A percentile compares a stretch with the other conserved stretches of the same genome.
phyloP scores from a whole-genome alignment of 2,888 invertebrate species.

The Harpalus rufipes region DNA sequence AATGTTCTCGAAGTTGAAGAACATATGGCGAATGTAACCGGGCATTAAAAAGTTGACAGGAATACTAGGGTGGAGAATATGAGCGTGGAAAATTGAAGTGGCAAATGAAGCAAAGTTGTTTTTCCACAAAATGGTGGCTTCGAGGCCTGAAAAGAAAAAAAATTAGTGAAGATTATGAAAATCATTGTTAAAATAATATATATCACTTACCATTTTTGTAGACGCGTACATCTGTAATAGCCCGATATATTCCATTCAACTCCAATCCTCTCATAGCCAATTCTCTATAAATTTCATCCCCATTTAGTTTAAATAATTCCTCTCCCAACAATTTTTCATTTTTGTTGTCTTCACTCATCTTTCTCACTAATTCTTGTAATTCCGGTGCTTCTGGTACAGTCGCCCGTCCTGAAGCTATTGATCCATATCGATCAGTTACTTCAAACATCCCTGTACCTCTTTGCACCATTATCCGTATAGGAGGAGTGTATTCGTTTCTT shows the following conservation, averaged over 20 bases:
- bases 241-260: conserved; percentile 18
- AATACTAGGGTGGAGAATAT: neutral
- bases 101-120: conserved; percentile 7
- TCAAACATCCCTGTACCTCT: conserved; percentile 76
- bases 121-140: conserved; percentile 20
- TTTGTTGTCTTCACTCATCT: conserved; percentile 67
- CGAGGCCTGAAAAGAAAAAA: neutral
- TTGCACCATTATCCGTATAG: conserved; percentile 75
- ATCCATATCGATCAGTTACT: conserved; percentile 79
- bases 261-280: conserved; percentile 22
- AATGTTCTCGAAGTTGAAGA: neutral
- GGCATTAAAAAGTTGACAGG: neutral
- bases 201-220: conserved; percentile 17
- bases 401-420: conserved; percentile 82
- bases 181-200: too few species aligned
- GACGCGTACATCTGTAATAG: conserved; percentile 13
- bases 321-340: conserved; percentile 3
- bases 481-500: conserved; percentile 65
- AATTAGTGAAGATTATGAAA: too few species aligned
- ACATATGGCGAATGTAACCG: neutral
- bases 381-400: conserved; percentile 73
- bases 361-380: conserved; percentile 72
- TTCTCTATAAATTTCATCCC: conserved; percentile 36
- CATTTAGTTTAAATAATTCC: conserved; percentile 11
- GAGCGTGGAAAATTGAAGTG: neutral